Conservation (phyloP, 1,140 invertebrate genomes). For the Helicoverpa armigera region DNA sequence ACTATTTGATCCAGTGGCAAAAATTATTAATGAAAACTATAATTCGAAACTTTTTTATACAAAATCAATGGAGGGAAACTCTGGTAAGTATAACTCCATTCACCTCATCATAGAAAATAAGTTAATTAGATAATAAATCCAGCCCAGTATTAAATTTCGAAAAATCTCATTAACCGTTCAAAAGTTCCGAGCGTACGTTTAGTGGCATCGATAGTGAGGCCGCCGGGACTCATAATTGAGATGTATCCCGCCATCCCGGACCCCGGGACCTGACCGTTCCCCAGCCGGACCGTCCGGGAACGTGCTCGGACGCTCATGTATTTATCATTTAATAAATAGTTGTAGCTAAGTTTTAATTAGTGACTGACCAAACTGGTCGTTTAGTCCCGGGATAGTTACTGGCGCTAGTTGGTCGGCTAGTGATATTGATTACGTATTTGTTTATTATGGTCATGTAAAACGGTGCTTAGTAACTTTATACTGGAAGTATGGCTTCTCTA, state of each 20-base stretch:
- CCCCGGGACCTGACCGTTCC: not conserved
- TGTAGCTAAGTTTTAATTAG: slow-evolving; percentile 34
- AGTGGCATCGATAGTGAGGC: slow-evolving; percentile 26
- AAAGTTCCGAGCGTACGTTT: not conserved
- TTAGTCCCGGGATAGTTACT: not conserved
- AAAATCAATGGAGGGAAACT: no score
- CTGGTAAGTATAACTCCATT: no score
- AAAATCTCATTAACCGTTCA: not conserved
- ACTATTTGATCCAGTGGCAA: no score
- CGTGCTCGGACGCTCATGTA: slow-evolving; percentile 24
- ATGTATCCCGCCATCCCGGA: slow-evolving; percentile 24
- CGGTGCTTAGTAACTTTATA: no score
- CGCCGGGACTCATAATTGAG: slow-evolving; percentile 31
- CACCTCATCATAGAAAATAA: not conserved
- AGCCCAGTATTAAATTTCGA: not conserved
- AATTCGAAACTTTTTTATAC: no score
- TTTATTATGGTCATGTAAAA: not conserved
- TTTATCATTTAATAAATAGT: slow-evolving; percentile 43
- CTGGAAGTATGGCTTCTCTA: not conserved
- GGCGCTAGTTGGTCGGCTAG: not conserved
- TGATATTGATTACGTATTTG: not conserved
- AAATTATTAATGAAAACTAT: no score
- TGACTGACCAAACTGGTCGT: slow-evolving; percentile 18
- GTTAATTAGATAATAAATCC: no score
- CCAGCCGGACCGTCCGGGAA: not conserved